Base-by-base conservation (phyloP, 2,797 vertebrate genomes). In the Tachyglossus aculeatus region DNA sequence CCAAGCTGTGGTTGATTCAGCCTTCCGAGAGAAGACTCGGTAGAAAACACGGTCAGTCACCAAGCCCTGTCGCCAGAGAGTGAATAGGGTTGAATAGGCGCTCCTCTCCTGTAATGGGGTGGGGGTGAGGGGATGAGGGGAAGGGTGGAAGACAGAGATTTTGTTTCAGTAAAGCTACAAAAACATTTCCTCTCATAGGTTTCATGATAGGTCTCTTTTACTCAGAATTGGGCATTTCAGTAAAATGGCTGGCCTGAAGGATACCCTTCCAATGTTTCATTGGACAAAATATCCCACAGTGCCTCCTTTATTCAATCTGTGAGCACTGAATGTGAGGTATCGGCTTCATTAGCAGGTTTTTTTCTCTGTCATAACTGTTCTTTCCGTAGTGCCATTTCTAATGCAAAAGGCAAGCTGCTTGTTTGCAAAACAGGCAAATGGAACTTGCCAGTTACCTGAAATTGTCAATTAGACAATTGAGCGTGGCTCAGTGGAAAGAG, bases 311-410 rank as follows among this genome's bases (percentile, higher is more conserved):
- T 21, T 33, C 19, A 73, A 62, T 83, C 77, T 81, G 75, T 79
- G 63, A 77, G 70, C 64, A 63, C 54, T 77, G 55, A 83, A 50
- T 56, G 43, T 51, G 65, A 81, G 77, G 65, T 54, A 83, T 63
- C 78, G 77, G 78, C 62, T 79, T 85, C 78, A 81, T 85, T 83
- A 85, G 57, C 67, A 68, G 39, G 48, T 79, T 83, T n/a, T n/a
- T n/a, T 83, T 83, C 67, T 70, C 27, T 77, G 67, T 68, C 58
- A 81, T 81, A 85, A 66, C 58, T 78, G 61, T 73, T 81, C 74
- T 63, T 79, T 84, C 71, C 75, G 43, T 68, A 58, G 55, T 44
- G 64, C 15, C 44, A 58, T 74, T 44, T 67, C 58, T 60, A 68
- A 75, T 85, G 81, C 71, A 79, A 77, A 81, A 75, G 77, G 25